Base-by-base conservation (phyloP, 2,888 invertebrate species). In the Arenicola marina region DNA sequence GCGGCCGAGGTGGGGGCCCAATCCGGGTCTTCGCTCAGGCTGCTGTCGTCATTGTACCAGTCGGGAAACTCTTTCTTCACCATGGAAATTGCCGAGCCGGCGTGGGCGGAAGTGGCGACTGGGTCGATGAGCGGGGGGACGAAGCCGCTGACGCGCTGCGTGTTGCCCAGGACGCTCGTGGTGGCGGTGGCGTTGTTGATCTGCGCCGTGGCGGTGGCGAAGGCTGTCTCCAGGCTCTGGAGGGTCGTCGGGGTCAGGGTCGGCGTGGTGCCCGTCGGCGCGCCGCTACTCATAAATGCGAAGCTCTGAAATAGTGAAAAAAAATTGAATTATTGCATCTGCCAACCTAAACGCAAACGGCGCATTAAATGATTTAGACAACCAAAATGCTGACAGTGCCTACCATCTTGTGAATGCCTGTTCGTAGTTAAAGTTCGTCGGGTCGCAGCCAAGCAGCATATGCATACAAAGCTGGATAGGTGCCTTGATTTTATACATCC, bases 231-330 rank as follows among this genome's bases (percentile, higher is more conserved):
- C 32, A 53, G 32, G 53, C 24, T 53, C 11, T 29, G 31, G 31
- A 53, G 53, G 7, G 53, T 53, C 11, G 53, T 53, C 4, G 53
- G 53, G 15, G 53, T 53, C 15, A 53, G 53, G 24, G 24, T 11
- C 18, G 11, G 18, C 26, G 48, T 48, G 11, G 38, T 38, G 38
- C 38, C 38, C 38, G 38, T 15, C 38, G 18, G 11, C 38, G 38
- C 38, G 38, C 18, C 38, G 38, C 11, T 18, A 38, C 18, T 38
- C 11, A 11, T 38, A 38, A 38, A 38, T 18, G 18, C 38, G 11
- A 18, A 38, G n/a, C n/a, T n/a, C n/a, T n/a, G n/a, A n/a, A n/a
- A n/a, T n/a, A n/a, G n/a, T n/a, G n/a, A n/a, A n/a, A n/a, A n/a
- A n/a, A n/a, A n/a, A n/a, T n/a, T n/a, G n/a, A n/a, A n/a, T n/a